Percentiles rank a stretch among this genome's conserved stretches.
Evolutionary conservation across 2,113 vertebrate species (phyloP).

Genomic region (Nothobranchius furzeri): DNA sequence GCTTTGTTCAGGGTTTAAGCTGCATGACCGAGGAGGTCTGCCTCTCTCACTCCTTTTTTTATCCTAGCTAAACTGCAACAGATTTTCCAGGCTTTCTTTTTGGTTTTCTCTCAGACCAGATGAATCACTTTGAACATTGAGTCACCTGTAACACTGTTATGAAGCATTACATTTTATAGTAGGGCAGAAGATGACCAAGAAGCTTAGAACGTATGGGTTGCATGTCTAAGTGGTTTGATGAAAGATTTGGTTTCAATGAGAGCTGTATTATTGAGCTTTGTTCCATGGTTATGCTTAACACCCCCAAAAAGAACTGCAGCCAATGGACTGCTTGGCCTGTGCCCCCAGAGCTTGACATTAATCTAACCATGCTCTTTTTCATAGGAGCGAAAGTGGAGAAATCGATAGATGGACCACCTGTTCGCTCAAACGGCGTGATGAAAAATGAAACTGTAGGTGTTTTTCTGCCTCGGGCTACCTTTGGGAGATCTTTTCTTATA

Average conservation of each 20-base stretch:
- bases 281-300: slow-evolving; percentile 37
- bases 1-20: slow-evolving; percentile 40
- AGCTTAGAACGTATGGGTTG: slow-evolving; percentile 35
- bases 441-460: slow-evolving; percentile 76
- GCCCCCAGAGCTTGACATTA: slow-evolving; percentile 69
- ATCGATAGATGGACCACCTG: slow-evolving; percentile 78
- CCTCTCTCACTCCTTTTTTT: slow-evolving; percentile 42
- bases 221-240: slow-evolving; percentile 3
- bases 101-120: slow-evolving; percentile 56
- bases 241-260: slow-evolving; percentile 37
- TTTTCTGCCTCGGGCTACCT: slow-evolving; percentile 58
- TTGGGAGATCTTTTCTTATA: slow-evolving; percentile 80
- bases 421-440: slow-evolving; percentile 73
- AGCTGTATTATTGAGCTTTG: slow-evolving; percentile 35
- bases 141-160: slow-evolving; percentile 4
- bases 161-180: slow-evolving; percentile 32
- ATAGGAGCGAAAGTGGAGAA: slow-evolving; percentile 57
- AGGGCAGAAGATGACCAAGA: slow-evolving; percentile 1
- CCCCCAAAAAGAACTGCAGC: slow-evolving; percentile 8
- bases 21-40: slow-evolving; percentile 55
- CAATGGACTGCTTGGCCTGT: slow-evolving; percentile 41
- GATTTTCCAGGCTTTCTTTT: slow-evolving; percentile 53
- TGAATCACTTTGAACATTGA: slow-evolving; percentile 43
- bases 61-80: slow-evolving; percentile 41
- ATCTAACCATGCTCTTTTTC: slow-evolving; percentile 64